phyloP scores from a whole-genome alignment of 2,888 invertebrate species.

The Octonoba sinensis region DNA sequence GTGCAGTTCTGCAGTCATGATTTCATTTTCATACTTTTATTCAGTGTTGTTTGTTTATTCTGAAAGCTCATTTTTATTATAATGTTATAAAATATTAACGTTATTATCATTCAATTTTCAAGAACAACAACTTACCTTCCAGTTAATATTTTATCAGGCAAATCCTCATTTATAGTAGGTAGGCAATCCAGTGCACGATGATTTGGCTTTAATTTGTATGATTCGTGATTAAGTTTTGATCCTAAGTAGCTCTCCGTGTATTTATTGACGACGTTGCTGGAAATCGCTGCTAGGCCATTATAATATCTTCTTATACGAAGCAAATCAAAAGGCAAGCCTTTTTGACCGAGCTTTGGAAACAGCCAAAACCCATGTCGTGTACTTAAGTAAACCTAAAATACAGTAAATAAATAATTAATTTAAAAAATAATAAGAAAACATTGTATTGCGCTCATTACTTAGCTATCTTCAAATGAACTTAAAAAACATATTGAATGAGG shows the following conservation, averaged over 20 bases:
- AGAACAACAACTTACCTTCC: constrained; percentile 66
- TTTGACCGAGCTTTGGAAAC: constrained; percentile 71
- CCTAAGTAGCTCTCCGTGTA: constrained; percentile 67
- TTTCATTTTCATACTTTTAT: no score
- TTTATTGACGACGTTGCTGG: constrained; percentile 34
- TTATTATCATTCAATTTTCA: no score
- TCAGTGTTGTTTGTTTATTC: no score
- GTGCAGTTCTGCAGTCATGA: no score
- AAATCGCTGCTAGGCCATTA: constrained; percentile 37
- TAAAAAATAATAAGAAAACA: neutral
- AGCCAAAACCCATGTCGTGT: constrained; percentile 74
- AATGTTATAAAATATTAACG: no score
- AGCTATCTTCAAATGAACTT: no score
- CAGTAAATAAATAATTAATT: no score
- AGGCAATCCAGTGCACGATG: constrained; percentile 69
- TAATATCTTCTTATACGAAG: constrained; percentile 41
- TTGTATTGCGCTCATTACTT: neutral
- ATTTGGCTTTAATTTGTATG: constrained; percentile 71
- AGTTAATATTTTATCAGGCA: constrained; percentile 72
- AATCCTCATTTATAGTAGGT: constrained; percentile 71
- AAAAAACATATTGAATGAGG: no score
- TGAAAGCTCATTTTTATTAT: no score
- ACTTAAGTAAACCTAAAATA: constrained; percentile 72
- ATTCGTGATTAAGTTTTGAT: constrained; percentile 70
- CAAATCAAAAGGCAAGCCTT: constrained; percentile 71